Conservation (phyloP, 2,888 invertebrate genomes). For the Trileptium ribeirensis region DNA sequence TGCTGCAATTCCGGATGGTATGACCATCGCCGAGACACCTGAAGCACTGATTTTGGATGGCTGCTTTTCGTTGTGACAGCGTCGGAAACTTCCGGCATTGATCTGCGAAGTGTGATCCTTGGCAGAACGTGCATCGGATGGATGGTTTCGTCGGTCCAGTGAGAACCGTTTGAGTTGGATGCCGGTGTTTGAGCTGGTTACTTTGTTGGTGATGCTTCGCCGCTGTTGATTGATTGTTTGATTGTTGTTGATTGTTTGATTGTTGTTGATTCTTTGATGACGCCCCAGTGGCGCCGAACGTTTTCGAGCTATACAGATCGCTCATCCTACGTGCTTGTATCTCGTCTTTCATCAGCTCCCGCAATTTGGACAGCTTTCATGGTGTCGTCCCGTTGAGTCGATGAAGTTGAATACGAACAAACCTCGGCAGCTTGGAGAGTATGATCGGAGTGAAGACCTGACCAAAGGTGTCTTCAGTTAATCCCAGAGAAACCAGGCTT, state of each 20-base stretch:
- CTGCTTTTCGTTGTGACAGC: neutral
- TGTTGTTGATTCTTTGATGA: too few relatives aligned
- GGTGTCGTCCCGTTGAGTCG: neutral
- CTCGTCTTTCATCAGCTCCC: too few relatives aligned
- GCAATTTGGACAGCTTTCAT: neutral
- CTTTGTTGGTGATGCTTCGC: too few relatives aligned
- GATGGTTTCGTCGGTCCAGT: neutral
- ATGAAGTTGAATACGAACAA: neutral
- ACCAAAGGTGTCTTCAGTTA: neutral
- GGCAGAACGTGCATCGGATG: neutral
- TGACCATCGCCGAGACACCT: neutral
- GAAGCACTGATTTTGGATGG: neutral
- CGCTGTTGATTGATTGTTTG: too few relatives aligned
- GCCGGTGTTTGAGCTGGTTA: neutral
- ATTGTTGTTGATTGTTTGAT: too few relatives aligned
- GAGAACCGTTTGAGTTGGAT: neutral
- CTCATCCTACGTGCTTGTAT: slow-evolving; percentile 3
- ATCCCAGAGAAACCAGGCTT: slow-evolving; percentile 1
- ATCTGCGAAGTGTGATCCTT: neutral
- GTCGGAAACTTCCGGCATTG: neutral
- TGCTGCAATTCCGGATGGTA: neutral
- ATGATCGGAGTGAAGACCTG: slow-evolving; percentile 4
- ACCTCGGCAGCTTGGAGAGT: neutral
- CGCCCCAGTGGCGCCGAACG: too few relatives aligned
- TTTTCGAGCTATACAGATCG: neutral